Percentiles rank a stretch among this genome's conserved stretches.
Evolutionary conservation across 2,113 vertebrate genomes (phyloP).

Genomic region (Semicossyphus pulcher): DNA sequence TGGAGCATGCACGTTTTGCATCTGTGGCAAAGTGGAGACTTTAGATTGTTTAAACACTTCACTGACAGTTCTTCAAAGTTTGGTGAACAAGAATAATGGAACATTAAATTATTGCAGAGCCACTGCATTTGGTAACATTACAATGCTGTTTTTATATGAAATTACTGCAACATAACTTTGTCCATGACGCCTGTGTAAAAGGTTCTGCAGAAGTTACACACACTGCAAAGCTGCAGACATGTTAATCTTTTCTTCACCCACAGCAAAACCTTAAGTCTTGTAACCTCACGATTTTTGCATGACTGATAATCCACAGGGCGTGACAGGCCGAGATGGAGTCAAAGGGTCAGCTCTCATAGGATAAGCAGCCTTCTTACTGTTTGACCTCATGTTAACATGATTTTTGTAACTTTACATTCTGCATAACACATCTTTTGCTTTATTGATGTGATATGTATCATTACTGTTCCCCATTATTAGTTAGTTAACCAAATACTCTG

Average conservation of each 20-base stretch:
- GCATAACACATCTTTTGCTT: neutral
- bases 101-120: no score
- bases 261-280: constrained; percentile 17
- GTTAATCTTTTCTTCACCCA: constrained; percentile 42
- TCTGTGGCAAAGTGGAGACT: no score
- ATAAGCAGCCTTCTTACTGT: neutral
- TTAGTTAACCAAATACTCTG: neutral
- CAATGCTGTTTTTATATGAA: no score
- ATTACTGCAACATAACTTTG: no score
- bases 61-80: no score
- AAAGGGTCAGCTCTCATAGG: constrained; percentile 1
- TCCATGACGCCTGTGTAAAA: no score
- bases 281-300: constrained; percentile 33
- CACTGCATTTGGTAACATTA: no score
- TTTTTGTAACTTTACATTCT: neutral
- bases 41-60: no score
- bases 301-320: constrained; percentile 55
- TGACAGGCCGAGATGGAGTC: constrained; percentile 25
- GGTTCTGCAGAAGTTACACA: no score
- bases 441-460: neutral
- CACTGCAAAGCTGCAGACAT: constrained; percentile 13
- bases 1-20: no score
- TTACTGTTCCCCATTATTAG: no score
- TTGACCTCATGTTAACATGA: neutral
- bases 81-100: no score